These are phyloP conservation scores for Heliothis peltigera DNA, from an alignment of 2,888 invertebrate genomes.

Conservation along the genomic window DNA sequence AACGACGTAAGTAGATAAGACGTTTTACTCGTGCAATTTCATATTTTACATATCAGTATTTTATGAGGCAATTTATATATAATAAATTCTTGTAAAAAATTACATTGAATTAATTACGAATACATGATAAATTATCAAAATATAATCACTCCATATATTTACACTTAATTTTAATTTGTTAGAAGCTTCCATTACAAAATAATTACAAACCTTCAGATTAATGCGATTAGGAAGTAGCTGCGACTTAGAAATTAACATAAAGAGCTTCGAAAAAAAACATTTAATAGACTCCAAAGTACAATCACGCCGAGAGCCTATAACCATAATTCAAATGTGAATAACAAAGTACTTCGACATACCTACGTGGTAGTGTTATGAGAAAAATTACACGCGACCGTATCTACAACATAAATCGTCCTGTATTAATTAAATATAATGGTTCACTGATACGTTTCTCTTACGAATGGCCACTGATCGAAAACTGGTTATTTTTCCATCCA, in stretches of 20 bases:
- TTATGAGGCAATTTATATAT: conserved; percentile 7
- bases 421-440: conserved; percentile 85
- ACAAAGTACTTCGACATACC: conserved; percentile 68
- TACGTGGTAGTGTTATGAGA: conserved; percentile 74
- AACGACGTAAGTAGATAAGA: conserved; percentile 1
- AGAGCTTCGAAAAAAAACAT: conserved; percentile 44
- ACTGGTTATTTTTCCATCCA: conserved; percentile 79
- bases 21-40: conserved; percentile 15
- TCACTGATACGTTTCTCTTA: conserved; percentile 78
- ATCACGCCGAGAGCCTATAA: conserved; percentile 70
- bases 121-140: conserved; percentile 46
- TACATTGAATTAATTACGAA: conserved; percentile 53
- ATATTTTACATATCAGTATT: conserved; percentile 2
- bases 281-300: conserved; percentile 52
- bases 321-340: conserved; percentile 77
- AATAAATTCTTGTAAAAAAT: conserved; percentile 4
- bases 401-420: conserved; percentile 80
- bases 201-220: conserved; percentile 56
- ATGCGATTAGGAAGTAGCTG: conserved; percentile 53
- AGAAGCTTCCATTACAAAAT: conserved; percentile 58
- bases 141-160: conserved; percentile 52
- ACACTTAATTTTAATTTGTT: conserved; percentile 57
- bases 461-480: conserved; percentile 75
- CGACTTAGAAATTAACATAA: conserved; percentile 56
- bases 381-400: conserved; percentile 79